phyloP scores from a whole-genome alignment of 2,888 invertebrate genomes.

The Lithodes maja region DNA sequence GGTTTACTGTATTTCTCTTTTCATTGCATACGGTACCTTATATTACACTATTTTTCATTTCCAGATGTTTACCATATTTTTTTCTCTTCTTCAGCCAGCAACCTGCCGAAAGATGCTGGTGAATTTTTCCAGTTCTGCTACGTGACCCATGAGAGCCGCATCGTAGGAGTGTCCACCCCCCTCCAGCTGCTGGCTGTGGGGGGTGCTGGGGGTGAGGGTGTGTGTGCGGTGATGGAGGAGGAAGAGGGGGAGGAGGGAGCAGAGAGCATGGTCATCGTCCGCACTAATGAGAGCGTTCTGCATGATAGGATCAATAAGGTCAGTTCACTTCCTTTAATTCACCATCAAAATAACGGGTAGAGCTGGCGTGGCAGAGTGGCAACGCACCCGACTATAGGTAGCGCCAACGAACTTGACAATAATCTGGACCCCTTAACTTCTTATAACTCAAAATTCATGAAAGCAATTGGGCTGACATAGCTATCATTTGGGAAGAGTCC shows the following conservation, averaged over 20 bases:
- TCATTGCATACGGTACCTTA: too few species aligned
- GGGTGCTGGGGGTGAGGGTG: slow-evolving; percentile 2
- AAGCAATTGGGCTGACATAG: too few species aligned
- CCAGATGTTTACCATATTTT: too few species aligned
- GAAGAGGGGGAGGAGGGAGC: slow-evolving; percentile 32
- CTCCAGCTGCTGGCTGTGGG: slow-evolving; percentile 60
- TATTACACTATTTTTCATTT: too few species aligned
- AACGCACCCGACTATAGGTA: too few species aligned
- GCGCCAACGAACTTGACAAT: too few species aligned
- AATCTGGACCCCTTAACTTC: too few species aligned
- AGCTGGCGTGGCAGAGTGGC: too few species aligned
- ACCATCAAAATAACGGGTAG: background rate
- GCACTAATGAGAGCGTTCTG: slow-evolving; percentile 38
- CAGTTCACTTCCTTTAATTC: background rate
- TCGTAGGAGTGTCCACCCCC: slow-evolving; percentile 63
- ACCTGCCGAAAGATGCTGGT: slow-evolving; percentile 50
- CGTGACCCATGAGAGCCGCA: slow-evolving; percentile 57
- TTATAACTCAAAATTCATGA: too few species aligned
- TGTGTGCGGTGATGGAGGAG: slow-evolving; percentile 50
- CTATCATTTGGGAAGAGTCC: too few species aligned
- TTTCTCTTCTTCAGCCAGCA: slow-evolving; percentile 22
- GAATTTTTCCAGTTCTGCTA: slow-evolving; percentile 69
- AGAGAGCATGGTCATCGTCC: slow-evolving; percentile 48
- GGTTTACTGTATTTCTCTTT: too few species aligned
- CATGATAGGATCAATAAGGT: slow-evolving; percentile 52